phyloP scores from a whole-genome alignment of 2,888 invertebrate species.

The Amiota communis region DNA sequence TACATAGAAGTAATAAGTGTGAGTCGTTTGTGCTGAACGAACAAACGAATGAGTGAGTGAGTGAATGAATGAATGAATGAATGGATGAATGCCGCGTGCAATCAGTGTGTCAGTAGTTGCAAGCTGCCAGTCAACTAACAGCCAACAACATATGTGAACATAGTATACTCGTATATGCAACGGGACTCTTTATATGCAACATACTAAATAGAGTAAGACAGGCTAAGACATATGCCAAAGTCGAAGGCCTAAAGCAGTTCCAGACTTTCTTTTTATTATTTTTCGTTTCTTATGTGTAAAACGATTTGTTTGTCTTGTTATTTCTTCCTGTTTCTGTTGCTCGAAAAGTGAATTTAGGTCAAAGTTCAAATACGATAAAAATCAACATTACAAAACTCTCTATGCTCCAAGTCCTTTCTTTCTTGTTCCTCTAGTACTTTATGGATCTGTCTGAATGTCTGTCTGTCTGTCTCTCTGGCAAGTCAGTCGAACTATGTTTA shows the following conservation, averaged over 20 bases:
- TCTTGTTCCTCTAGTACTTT: neutral
- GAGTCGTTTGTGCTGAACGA: neutral
- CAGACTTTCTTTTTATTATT: constrained; percentile 17
- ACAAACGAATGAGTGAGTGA: constrained; percentile 6
- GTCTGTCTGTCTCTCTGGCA: constrained; percentile 32
- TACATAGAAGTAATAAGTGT: neutral
- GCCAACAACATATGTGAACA: neutral
- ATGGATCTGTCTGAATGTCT: constrained; percentile 13
- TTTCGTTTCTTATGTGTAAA: constrained; percentile 29
- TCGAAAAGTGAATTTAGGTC: constrained; percentile 59
- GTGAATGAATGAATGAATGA: constrained; percentile 30
- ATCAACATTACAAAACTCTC: constrained; percentile 53
- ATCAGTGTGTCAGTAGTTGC: constrained; percentile 48
- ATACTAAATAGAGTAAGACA: constrained; percentile 15
- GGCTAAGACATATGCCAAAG: constrained; percentile 3
- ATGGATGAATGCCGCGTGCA: constrained; percentile 55
- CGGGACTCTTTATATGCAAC: no score
- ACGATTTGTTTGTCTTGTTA: neutral
- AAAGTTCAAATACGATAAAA: constrained; percentile 68
- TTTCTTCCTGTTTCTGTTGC: constrained; percentile 42
- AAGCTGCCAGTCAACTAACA: constrained; percentile 25
- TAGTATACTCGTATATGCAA: no score
- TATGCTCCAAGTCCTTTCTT: neutral
- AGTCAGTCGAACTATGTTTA: constrained; percentile 5
- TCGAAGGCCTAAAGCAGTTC: constrained; percentile 43